These are phyloP conservation scores for Hypanus sabinus DNA, from an alignment of 2,113 vertebrate genomes.

Conservation along the genomic window DNA sequence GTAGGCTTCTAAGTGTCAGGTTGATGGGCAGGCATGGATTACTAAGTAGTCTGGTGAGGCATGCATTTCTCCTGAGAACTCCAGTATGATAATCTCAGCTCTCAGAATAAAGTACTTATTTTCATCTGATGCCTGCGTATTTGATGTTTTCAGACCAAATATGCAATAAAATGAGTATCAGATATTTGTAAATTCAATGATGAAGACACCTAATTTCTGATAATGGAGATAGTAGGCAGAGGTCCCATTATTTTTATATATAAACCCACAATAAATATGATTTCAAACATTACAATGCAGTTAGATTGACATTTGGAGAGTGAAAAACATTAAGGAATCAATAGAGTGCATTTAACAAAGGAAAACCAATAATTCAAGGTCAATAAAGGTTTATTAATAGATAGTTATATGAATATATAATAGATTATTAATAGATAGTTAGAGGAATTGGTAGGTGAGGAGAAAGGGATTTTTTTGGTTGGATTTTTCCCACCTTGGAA, in stretches of 20 bases:
- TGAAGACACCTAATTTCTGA: neutral
- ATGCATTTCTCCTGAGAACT: neutral
- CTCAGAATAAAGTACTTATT: neutral
- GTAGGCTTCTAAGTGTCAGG: neutral
- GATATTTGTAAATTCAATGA: neutral
- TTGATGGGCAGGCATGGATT: neutral
- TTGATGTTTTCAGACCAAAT: neutral
- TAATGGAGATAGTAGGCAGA: neutral
- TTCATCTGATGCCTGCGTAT: neutral
- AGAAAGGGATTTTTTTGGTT: neutral
- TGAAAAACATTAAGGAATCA: slow-evolving; percentile 31
- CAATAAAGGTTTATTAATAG: neutral
- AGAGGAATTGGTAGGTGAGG: neutral
- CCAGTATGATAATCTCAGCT: neutral
- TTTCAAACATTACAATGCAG: neutral
- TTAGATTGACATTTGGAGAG: slow-evolving; percentile 18
- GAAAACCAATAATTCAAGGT: slow-evolving; percentile 8
- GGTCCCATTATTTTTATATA: neutral
- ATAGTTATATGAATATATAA: neutral
- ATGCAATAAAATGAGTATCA: neutral
- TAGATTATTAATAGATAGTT: neutral
- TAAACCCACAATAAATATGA: slow-evolving; percentile 14
- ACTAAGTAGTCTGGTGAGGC: neutral
- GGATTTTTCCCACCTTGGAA: neutral
- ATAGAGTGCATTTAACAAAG: neutral